Evolutionary conservation across 2,888 invertebrate genomes (phyloP), one percentile per base, ranked within the genome.

Genomic region (Lasioglossum vierecki): DNA sequence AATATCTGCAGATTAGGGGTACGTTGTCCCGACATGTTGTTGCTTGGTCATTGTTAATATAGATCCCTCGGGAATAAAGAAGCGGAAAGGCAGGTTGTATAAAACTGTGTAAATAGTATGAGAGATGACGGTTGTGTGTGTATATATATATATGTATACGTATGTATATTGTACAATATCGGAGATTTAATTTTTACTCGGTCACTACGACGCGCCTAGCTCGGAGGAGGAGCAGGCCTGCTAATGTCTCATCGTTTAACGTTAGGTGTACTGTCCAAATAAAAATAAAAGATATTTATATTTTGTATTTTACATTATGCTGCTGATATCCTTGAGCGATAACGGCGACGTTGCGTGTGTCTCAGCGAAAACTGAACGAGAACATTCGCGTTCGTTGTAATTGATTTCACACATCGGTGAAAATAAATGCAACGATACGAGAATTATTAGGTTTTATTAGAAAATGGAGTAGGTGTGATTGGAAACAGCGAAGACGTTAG

Each of bases 81-180:
- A 73, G 60, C 18, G 72, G 57, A n/a, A 57, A 76, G 44, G 30
- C 80, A 89, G 82, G 81, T 89, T 93, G 91, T 94, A 92, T 91
- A 93, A 93, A 93, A 90, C 90, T 90, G 88, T 93, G 93, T 94
- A 94, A 91, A 94, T 94, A 94, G 89, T 66, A 80, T 79, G 85
- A 72, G 66, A 84, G 80, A 87, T 68, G n/a, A 39, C 80, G 84
- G 82, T 90, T 89, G n/a, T n/a, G 44, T 57, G 49, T 46, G n/a
- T 57, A 35, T 26, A 60, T 74, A 71, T 74, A 74, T 78, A 57
- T 81, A 76, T 74, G 57, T 68, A 74, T 78, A 66, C 79, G 72
- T 84, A 80, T 85, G 79, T 83, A 79, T 87, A 89, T 63, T 84
- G 75, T 88, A 79, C 80, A 80, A 84, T 80, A 70, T 80, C 35